Evolutionary conservation across 2,113 vertebrate genomes (phyloP), one percentile per base, ranked within the genome.

Genomic region (Gymnogyps californianus): DNA sequence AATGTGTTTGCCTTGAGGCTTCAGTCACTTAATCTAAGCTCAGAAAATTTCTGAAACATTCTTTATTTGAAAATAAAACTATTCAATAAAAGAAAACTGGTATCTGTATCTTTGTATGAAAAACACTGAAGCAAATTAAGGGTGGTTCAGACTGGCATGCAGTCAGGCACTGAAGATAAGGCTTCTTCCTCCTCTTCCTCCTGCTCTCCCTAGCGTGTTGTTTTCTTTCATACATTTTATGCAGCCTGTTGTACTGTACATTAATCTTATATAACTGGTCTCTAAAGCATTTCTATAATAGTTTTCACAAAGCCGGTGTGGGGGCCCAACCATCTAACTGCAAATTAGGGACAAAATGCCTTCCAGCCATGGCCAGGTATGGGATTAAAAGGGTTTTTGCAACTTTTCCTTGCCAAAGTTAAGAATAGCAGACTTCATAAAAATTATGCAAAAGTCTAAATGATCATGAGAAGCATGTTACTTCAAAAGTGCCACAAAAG

Each of bases 311-410:
- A 97, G 94, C 1, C n/a, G 54, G 1, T 42, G 40, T 81, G 61
- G 66, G 62, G 28, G 10, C 34, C 64, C 70, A 92, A 18, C 26
- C 32, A 49, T 94, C 96, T 96, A 95, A 94, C 79, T 97, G 91
- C 83, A 93, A 83, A 91, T 97, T 90, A 96, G 67, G 65, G 77
- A 40, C 59, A 84, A 87, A 95, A 76, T 81, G 71, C 65, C 74
- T 95, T 96, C 55, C 72, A 94, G 81, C 90, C 71, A 42, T 66
- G 75, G 77, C 64, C 81, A 97, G 66, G 75, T 97, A 88, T 34
- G 82, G 70, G 83, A 90, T 96, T 97, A 94, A 96, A 96, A 97
- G 44, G 42, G n/a, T 47, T 97, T 98, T 95, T 97, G 87, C 71
- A 78, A 26, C 82, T 89, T 86, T 97, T 96, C 57, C 44, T 96